These are phyloP conservation scores for Cataglyphis albicans DNA, from an alignment of 2,888 invertebrate genomes.

Conservation along the genomic window DNA sequence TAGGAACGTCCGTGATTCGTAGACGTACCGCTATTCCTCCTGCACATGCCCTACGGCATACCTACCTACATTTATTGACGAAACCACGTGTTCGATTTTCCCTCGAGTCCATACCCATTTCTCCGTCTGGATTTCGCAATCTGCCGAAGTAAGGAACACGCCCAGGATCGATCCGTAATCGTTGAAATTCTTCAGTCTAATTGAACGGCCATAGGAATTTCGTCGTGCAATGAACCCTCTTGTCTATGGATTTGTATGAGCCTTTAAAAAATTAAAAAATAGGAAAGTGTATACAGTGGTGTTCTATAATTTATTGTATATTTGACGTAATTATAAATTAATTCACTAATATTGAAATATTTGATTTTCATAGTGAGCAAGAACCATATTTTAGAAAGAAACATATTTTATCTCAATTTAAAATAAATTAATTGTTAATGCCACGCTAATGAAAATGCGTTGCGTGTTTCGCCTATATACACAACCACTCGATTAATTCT, in stretches of 20 bases:
- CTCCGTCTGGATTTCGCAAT: constrained; percentile 39
- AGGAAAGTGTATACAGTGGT: neutral
- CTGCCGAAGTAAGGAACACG: constrained; percentile 27
- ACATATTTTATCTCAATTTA: constrained; percentile 29
- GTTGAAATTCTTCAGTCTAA: constrained; percentile 29
- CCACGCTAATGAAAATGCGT: constrained; percentile 29
- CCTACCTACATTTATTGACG: neutral
- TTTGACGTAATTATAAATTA: constrained; percentile 37
- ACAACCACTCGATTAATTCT: constrained; percentile 16
- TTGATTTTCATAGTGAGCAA: constrained; percentile 2
- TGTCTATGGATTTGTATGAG: neutral
- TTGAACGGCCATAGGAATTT: constrained; percentile 1
- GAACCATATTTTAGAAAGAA: constrained; percentile 28
- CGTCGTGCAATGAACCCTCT: neutral
- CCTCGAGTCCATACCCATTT: constrained; percentile 14
- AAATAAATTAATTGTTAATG: constrained; percentile 35
- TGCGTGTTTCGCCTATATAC: neutral
- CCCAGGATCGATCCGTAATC: constrained; percentile 32
- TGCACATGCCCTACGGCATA: neutral
- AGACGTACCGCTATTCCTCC: constrained; percentile 22
- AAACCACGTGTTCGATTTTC: constrained; percentile 35
- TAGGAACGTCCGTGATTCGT: constrained; percentile 31
- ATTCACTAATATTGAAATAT: constrained; percentile 7
- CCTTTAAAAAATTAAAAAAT: constrained; percentile 8
- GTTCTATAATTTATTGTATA: neutral